These are phyloP conservation scores for Exephanes ischioxanthus DNA, from an alignment of 2,888 invertebrate genomes.

Conservation along the genomic window DNA sequence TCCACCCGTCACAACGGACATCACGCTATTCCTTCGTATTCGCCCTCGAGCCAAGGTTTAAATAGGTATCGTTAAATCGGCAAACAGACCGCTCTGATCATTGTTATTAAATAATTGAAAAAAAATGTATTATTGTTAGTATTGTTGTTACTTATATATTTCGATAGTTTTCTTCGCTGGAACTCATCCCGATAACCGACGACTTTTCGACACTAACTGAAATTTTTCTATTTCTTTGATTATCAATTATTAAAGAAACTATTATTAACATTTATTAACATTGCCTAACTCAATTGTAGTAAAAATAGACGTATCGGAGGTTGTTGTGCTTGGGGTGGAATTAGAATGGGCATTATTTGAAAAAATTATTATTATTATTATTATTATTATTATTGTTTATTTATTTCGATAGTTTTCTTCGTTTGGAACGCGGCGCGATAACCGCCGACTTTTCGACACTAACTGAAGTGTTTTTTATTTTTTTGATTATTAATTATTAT, in stretches of 20 bases:
- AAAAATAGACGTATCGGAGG: too few species aligned
- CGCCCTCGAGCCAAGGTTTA: not conserved
- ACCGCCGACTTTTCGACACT: too few species aligned
- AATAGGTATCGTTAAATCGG: not conserved
- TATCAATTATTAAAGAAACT: not conserved
- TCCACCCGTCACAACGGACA: conserved; percentile 18
- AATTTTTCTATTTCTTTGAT: not conserved
- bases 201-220: not conserved
- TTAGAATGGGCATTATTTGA: too few species aligned
- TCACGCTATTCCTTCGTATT: conserved; percentile 1
- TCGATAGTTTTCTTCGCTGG: not conserved
- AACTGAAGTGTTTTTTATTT: too few species aligned
- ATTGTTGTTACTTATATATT: not conserved
- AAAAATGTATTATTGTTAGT: not conserved
- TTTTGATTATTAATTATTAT: too few species aligned
- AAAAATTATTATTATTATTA: too few species aligned
- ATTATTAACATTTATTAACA: too few species aligned
- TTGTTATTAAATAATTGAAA: not conserved
- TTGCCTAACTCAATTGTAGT: too few species aligned
- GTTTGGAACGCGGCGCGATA: too few species aligned
- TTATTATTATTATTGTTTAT: too few species aligned
- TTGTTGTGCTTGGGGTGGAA: too few species aligned
- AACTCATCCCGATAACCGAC: not conserved
- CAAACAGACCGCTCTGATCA: not conserved
- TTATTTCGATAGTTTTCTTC: too few species aligned